Percentiles rank a stretch among this genome's conserved stretches.
Conservation (phyloP, 2,888 invertebrate species). For the Steinernema hermaphroditum region DNA sequence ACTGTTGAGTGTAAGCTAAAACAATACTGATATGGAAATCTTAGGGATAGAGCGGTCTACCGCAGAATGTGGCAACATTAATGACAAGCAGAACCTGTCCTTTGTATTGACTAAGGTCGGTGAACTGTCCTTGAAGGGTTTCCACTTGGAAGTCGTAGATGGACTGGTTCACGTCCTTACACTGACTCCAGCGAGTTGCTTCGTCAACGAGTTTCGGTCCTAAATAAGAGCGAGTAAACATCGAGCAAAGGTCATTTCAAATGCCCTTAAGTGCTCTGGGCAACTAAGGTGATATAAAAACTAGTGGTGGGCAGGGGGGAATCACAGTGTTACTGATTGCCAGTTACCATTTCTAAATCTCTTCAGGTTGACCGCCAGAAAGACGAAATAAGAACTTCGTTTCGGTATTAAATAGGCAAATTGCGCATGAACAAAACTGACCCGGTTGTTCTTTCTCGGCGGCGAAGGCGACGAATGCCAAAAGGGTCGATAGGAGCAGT, state of each 20-base stretch:
- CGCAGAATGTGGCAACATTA: conserved; percentile 66
- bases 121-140: conserved; percentile 63
- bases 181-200: conserved; percentile 63
- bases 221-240: conserved; percentile 35
- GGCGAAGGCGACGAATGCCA: conserved; percentile 25
- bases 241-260: conserved; percentile 19
- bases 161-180: conserved; percentile 57
- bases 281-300: background rate
- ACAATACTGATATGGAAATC: conserved; percentile 20
- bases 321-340: too few relatives aligned
- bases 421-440: background rate
- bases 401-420: too few relatives aligned
- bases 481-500: conserved; percentile 9
- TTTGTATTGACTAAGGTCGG: conserved; percentile 61
- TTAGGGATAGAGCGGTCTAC: conserved; percentile 40
- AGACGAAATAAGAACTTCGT: too few relatives aligned
- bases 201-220: conserved; percentile 65
- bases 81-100: conserved; percentile 64
- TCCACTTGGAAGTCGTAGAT: conserved; percentile 65
- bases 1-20: conserved; percentile 66
- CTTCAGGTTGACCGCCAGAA: too few relatives aligned
- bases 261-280: background rate
- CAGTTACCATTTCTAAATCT: too few relatives aligned
- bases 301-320: too few relatives aligned
- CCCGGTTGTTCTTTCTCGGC: conserved; percentile 19